Base-by-base conservation (phyloP, 2,888 invertebrate species). In the Coremacera marginata region DNA sequence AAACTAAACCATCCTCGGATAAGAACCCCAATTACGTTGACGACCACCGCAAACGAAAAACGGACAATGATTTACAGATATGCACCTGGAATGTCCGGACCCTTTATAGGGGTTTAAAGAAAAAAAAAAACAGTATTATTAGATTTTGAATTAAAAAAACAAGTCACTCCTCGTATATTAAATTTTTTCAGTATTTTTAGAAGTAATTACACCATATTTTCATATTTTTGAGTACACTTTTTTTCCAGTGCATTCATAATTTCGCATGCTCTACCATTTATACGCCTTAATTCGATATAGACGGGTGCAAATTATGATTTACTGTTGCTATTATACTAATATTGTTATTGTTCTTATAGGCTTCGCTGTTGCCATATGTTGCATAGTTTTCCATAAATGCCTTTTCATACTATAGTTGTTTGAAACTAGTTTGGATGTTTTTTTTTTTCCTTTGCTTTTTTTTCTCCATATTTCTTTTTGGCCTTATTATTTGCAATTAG, bases 221-320 rank as follows among this genome's bases (percentile, higher is more conserved):
- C n/a, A n/a, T n/a, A n/a, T n/a, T n/a, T n/a, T n/a, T n/a, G n/a
- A n/a, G n/a, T 4, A 44, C 44, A 14, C 11, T 19, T 19, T 19
- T 8, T 60, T 27, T 63, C 16, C 63, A 25, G 27, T 63, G 27
- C n/a, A n/a, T 62, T 63, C n/a, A 16, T 34, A 34, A 34, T 34
- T 63, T 63, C 63, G 27, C n/a, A 34, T 31, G 34, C 63, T 63
- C 8, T 34, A 63, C n/a, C 34, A 63, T 34, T 22, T 63, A 31
- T 34, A 16, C 27, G 16, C 63, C 63, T 34, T 19, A 25, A 55
- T 70, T 55, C 8, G 19, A 7, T 19, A 16, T 25, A 44, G 68
- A 51, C 68, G 51, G 68, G 68, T 68, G 68, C 68, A 52, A 55
- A 52, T 67, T 55, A 70, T 70, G 16, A 55, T 52, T 70, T 55